Base-by-base conservation (phyloP, 2,888 invertebrate species). In the Dasypolia templi region DNA sequence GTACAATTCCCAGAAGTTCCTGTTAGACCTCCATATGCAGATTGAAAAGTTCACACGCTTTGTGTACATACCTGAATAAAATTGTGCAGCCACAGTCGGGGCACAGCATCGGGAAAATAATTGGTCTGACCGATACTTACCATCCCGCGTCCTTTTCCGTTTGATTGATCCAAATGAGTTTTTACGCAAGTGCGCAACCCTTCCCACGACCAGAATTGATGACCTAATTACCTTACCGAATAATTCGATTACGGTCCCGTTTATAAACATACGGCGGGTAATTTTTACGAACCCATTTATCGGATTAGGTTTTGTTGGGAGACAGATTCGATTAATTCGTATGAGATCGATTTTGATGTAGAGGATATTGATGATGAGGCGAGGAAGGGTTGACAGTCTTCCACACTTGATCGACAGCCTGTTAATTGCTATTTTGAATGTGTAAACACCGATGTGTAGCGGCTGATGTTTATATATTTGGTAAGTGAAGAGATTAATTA, bases 391-490 rank as follows among this genome's bases (percentile, higher is more conserved):
- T 80, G 86, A 79, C 86, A 87, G 88, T 75, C 72, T 80, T 75
- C 66, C 81, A 70, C 83, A 75, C 80, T 86, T 91, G 91, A 92
- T 91, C 79, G 91, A 90, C 88, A 77, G 88, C 72, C 39, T 83
- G 85, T 89, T 92, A 92, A 92, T 92, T 91, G 90, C 88, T 85
- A 84, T 85, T 87, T 87, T 86, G 89, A 85, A 86, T 85, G 83
- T 81, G 82, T 83, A 85, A 83, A 82, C 83, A 81, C 76, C 46
- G 63, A 72, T 79, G 67, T 72, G 56, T 70, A 59, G 19, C 14
- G 62, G 61, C 26, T 66, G 65, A 64, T 72, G 72, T 77, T 70
- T 67, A 77, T 74, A 77, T 76, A 75, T 76, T 35, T 61, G 70
- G 58, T 35, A 12, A 64, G 59, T 66, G 17, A 26, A 51, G 29